These are phyloP conservation scores for Neofelis nebulosa DNA, from an alignment of 2,113 vertebrate species.

Conservation along the genomic window DNA sequence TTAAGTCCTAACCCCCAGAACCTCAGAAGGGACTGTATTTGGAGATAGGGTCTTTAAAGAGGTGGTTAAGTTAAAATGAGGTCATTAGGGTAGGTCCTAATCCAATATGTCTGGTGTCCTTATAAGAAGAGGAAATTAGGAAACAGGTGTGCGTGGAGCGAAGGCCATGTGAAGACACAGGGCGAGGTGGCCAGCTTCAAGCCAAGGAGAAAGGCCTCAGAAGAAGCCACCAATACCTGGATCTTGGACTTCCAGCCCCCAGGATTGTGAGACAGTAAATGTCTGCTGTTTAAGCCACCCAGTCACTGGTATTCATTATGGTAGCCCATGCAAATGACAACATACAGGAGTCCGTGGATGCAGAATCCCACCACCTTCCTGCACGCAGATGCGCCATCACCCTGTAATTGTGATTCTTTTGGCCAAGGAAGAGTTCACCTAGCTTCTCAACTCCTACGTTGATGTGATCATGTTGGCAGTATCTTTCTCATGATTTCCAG, in stretches of 20 bases:
- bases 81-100: background rate
- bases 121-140: background rate
- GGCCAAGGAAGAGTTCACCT: background rate
- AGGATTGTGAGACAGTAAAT: background rate
- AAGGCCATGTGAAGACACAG: background rate
- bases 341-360: background rate
- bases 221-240: background rate
- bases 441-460: background rate
- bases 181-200: background rate
- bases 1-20: background rate
- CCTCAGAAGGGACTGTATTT: background rate
- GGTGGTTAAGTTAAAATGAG: background rate
- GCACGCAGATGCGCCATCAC: background rate
- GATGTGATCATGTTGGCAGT: background rate
- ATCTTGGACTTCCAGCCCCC: background rate
- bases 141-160: background rate
- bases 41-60: background rate
- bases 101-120: background rate
- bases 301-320: background rate
- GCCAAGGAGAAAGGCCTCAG: background rate
- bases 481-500: constrained; percentile 3
- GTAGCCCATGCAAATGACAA: background rate
- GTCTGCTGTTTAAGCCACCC: background rate
- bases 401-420: background rate
- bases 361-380: background rate